Base-by-base conservation (phyloP, 2,797 vertebrate species). In the Bovichtus diacanthus region DNA sequence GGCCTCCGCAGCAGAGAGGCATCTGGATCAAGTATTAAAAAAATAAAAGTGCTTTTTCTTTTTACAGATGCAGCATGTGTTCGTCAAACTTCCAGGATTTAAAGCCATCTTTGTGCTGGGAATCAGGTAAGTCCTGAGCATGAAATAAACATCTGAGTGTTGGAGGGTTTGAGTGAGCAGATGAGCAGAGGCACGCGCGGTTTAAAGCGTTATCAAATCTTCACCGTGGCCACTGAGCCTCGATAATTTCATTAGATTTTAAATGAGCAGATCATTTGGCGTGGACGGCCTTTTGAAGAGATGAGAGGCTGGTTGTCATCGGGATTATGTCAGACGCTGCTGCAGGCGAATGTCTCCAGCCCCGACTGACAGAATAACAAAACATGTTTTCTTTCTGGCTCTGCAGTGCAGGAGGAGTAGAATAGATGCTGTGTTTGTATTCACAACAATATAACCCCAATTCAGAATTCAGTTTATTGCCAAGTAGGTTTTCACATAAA, bases 51-150 rank as follows among this genome's bases (percentile, higher is more conserved):
- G n/a, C n/a, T n/a, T n/a, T 62, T 66, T 91, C 73, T 82, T 62
- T 81, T 62, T 81, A 2, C 90, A 98, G 97, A 96, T 97, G 96
- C 94, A 95, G 90, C 96, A 96, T 15, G 93, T 95, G 78, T 96
- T 99, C 83, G 94, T 96, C 83, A 95, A 96, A 86, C 93, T 98
- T 59, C 95, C 96, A 51, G 96, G 96, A 82, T 98, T 97, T 74
- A 96, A 96, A 91, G 94, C 94, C 84, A 95, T 98, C 71, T 91
- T 83, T 0, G 95, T 98, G 27, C 78, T 96, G 83, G 92, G 95
- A 83, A 98, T 98, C 93, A 96, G 96, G 97, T 98, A 82, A 94
- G 96, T 92, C 43, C 70, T 2, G 25, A 46, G 36, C 21, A 4
- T 38, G n/a, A 25, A n/a, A 18, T 3, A 25, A 9, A 50, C 46